Evolutionary conservation across 2,797 vertebrate genomes (phyloP).

Genomic region (Pseudochirops corinnae): DNA sequence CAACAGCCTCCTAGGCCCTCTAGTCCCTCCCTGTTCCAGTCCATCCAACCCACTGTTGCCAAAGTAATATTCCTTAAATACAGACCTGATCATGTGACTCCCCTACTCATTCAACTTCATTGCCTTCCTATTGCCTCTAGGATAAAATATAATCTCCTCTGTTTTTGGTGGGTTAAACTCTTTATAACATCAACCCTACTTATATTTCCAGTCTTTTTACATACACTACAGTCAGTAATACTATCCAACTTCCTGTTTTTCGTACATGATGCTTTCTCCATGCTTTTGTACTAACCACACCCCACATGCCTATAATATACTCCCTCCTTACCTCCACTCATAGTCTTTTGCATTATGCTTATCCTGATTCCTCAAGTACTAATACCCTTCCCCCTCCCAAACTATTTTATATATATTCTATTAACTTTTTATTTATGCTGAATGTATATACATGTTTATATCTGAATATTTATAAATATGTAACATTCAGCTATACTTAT

Average conservation of each 20-base stretch:
- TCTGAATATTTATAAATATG: too few relatives aligned
- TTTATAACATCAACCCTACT: not conserved
- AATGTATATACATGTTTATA: not conserved
- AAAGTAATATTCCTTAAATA: not conserved
- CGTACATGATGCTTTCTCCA: not conserved
- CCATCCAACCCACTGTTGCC: not conserved
- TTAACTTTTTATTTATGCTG: not conserved
- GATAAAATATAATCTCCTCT: not conserved
- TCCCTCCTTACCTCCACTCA: not conserved
- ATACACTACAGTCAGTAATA: not conserved
- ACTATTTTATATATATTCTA: not conserved
- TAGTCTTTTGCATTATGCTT: not conserved
- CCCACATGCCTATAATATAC: not conserved
- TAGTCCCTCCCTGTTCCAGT: not conserved
- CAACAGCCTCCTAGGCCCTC: not conserved
- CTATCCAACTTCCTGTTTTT: not conserved
- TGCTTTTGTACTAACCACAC: not conserved
- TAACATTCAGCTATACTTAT: not conserved
- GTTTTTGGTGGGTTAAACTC: not conserved
- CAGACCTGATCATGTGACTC: not conserved
- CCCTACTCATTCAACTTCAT: not conserved
- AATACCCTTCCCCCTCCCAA: not conserved
- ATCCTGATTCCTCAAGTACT: not conserved
- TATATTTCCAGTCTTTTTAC: not conserved
- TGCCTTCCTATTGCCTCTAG: not conserved